Percentiles rank a stretch among this genome's conserved stretches.
These are phyloP conservation scores for Gallinago stenura DNA, from an alignment of 2,797 vertebrate genomes.

Conservation along the genomic window DNA sequence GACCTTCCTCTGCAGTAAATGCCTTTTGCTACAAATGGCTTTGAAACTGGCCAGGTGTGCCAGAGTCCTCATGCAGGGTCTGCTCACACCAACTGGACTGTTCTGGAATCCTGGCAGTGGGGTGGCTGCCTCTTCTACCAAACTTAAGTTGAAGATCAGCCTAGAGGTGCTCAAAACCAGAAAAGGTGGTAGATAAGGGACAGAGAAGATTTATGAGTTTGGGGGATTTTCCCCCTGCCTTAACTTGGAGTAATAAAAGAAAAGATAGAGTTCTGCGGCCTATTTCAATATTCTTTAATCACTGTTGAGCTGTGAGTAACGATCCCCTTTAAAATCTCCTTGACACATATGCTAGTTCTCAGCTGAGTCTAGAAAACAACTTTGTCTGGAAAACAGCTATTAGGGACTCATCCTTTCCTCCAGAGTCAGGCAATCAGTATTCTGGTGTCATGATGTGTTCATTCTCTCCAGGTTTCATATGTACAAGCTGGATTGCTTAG, in stretches of 20 bases:
- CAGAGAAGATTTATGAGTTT: not conserved
- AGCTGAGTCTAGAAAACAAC: not conserved
- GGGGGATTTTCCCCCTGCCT: not conserved
- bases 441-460: not conserved
- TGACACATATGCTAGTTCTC: not conserved
- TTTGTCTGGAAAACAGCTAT: not conserved
- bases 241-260: not conserved
- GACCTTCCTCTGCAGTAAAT: not conserved
- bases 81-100: not conserved
- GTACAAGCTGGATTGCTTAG: not conserved
- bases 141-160: not conserved
- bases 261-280: not conserved
- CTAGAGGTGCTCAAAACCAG: not conserved
- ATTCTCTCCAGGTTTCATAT: not conserved
- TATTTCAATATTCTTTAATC: not conserved
- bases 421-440: not conserved
- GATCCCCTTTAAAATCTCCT: not conserved
- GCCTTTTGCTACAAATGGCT: not conserved
- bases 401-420: not conserved
- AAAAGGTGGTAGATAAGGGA: not conserved
- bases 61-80: not conserved
- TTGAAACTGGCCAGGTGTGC: not conserved
- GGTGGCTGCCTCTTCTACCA: not conserved
- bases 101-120: not conserved
- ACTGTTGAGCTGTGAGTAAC: not conserved